Conservation (phyloP, 2,888 invertebrate genomes). For the Phytoseiulus persimilis region DNA sequence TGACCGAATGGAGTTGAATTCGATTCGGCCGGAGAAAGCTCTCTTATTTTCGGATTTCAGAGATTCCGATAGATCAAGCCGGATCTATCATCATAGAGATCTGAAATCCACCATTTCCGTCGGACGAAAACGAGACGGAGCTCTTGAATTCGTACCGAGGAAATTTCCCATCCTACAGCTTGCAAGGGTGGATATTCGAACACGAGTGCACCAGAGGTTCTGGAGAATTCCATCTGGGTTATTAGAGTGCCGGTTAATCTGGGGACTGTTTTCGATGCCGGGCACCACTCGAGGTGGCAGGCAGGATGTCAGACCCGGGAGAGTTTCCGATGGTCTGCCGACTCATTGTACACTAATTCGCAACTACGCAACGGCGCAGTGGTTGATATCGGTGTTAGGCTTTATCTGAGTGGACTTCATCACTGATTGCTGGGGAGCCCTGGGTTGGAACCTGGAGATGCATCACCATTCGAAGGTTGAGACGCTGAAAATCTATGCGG, state of each 20-base stretch:
- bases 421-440: no score
- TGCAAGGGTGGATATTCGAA: neutral
- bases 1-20: conserved; percentile 14
- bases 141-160: no score
- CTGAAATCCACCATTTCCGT: neutral
- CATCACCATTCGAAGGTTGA: no score
- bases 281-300: neutral
- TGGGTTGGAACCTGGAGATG: no score
- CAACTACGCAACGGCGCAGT: no score
- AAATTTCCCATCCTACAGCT: neutral
- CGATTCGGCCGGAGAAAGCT: conserved; percentile 29
- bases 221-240: neutral
- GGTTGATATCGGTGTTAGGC: no score
- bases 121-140: no score
- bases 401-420: no score
- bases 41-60: conserved; percentile 16
- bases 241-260: conserved; percentile 25
- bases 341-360: no score
- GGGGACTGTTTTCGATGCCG: conserved; percentile 34
- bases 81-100: neutral
- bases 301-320: conserved; percentile 27
- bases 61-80: neutral
- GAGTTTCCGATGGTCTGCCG: no score
- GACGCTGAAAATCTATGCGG: no score
- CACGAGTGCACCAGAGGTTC: conserved; percentile 19